phyloP scores from a whole-genome alignment of 2,113 vertebrate genomes.

The Centropristis striata region DNA sequence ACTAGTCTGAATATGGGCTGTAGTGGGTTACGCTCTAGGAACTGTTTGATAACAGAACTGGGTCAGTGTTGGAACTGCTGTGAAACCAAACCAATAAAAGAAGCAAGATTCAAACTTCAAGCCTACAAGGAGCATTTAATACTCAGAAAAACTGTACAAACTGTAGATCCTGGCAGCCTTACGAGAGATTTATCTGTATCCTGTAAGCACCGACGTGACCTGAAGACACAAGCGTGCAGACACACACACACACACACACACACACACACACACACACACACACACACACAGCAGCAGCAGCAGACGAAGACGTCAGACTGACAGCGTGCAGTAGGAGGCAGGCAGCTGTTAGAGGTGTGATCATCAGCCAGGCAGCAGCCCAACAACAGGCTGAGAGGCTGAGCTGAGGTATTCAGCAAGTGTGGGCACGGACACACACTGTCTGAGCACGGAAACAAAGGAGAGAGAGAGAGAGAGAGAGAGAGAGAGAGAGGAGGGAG shows the following conservation, averaged over 20 bases:
- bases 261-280: not conserved
- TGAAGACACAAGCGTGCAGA: slow-evolving; percentile 9
- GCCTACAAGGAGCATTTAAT: not conserved
- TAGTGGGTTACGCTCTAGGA: not conserved
- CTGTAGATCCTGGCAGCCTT: not conserved
- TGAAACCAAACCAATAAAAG: not conserved
- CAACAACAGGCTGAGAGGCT: slow-evolving; percentile 47
- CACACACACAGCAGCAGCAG: slow-evolving; percentile 2
- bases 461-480: too few relatives aligned
- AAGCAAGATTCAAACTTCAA: not conserved
- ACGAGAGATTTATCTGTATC: not conserved
- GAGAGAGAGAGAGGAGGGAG: too few relatives aligned
- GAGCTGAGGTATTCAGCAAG: slow-evolving; percentile 70
- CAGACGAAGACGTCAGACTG: slow-evolving; percentile 30
- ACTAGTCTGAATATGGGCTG: not conserved
- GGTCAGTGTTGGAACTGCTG: not conserved
- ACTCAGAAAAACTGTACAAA: not conserved
- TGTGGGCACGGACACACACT: slow-evolving; percentile 61
- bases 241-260: too few relatives aligned
- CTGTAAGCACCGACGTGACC: not conserved
- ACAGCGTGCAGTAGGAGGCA: slow-evolving; percentile 21
- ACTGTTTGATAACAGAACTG: not conserved
- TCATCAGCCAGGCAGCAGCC: slow-evolving; percentile 41
- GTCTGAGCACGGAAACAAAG: slow-evolving; percentile 14
- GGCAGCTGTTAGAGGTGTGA: slow-evolving; percentile 54